Conservation (phyloP, 2,113 vertebrate species). For the Gorsachius goisagi region DNA sequence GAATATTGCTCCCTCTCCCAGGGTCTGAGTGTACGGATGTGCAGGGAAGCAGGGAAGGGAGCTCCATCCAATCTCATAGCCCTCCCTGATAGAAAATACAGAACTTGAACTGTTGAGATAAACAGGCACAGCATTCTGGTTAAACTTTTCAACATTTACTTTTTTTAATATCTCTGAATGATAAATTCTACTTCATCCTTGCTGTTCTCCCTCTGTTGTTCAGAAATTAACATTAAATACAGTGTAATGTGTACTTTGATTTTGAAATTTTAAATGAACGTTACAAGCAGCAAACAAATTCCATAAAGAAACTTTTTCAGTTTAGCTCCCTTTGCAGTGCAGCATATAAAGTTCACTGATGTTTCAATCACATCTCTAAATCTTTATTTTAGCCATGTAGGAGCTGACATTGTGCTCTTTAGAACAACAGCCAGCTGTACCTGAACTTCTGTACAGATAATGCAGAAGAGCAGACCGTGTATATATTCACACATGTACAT, state of each 20-base stretch:
- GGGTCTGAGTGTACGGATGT: not conserved
- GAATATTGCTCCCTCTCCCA: not conserved
- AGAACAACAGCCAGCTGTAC: not conserved
- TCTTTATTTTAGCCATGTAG: not conserved
- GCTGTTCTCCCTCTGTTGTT: not conserved
- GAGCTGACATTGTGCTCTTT: not conserved
- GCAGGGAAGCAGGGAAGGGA: not conserved
- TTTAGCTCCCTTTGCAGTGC: not conserved
- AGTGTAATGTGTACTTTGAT: not conserved
- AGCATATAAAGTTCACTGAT: not conserved
- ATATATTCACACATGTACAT: not conserved
- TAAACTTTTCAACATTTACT: not conserved
- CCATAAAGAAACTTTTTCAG: not conserved
- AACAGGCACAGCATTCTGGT: not conserved
- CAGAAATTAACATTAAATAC: not conserved
- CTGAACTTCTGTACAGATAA: not conserved
- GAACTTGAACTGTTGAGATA: not conserved
- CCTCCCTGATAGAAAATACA: not conserved
- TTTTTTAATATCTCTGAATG: not conserved
- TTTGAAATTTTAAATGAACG: not conserved
- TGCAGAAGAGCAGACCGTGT: not conserved
- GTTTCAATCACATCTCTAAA: not conserved
- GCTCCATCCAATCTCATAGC: not conserved
- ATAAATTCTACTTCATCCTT: not conserved
- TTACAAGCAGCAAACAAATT: not conserved